Base-by-base conservation (phyloP, 2,797 vertebrate species). In the Triplophysa bombifrons region DNA sequence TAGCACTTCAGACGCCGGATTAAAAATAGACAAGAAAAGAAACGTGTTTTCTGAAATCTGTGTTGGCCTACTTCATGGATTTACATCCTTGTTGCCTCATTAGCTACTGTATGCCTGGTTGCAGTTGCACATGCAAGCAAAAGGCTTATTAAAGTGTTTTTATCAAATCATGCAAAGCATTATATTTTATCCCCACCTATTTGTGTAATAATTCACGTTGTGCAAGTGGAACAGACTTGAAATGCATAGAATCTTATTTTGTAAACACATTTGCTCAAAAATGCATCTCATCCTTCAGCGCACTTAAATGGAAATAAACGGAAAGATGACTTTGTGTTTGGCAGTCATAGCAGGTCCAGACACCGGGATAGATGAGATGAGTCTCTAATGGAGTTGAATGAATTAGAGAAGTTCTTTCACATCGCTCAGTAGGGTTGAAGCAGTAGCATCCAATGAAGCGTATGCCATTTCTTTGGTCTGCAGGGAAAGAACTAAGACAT, bases 261-360 rank as follows among this genome's bases (percentile, higher is more conserved):
- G 60, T 25, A 51, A 75, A 65, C 76, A 83, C 53, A 61, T 82
- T 83, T 80, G 19, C 38, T 50, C 27, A 63, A 77, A 74, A 55
- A 51, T 61, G 16, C 27, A 38, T 74, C 79, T 72, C 66, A 72
- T 83, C 61, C 61, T 64, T 68, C 63, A 27, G 25, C 10, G 58
- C 74, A 60, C 56, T 81, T 76, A 79, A 83, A 85, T 81, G 75
- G 55, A 82, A 85, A 83, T 83, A 72, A 81, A 85, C 81, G 72
- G 70, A 81, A 55, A 68, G 60, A 55, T 78, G 68, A 68, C 66
- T 74, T 30, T 80, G 60, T 60, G 69, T 48, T 73, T 20, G 2
- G 8, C 25, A 65, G 27, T 30, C 12, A 13, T 67, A 84, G 68
- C 58, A 64, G 77, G 53, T 38, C 78, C 84, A 82, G 68, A 17